Base-by-base conservation (phyloP, 2,113 vertebrate genomes). In the Synchiropus splendidus region DNA sequence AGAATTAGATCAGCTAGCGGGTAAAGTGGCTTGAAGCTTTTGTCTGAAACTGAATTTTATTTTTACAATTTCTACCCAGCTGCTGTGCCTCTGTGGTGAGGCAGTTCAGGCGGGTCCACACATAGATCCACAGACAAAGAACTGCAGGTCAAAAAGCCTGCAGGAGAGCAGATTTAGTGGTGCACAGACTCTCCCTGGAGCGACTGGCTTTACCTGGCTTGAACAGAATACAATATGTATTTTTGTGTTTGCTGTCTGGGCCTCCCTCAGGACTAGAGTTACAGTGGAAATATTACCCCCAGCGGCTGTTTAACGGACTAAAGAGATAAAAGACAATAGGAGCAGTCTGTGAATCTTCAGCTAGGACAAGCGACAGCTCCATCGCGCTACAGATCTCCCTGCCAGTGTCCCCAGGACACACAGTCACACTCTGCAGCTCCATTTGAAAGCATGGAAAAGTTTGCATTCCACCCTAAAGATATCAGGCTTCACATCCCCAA, bases 301-400 rank as follows among this genome's bases (percentile, higher is more conserved):
- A 1, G n/a, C 16, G 38, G 65, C 71, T 54, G 64, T 58, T 18
- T 45, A 43, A 61, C 30, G 41, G 45, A 48, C 39, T 47, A 45
- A 60, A 64, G 48, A 61, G 45, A 64, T 64, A 64, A 64, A 64
- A 57, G 61, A 74, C 53, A 65, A 51, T 65, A 56, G 39, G 42
- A 60, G 52, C 45, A 45, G 36, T 31, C 18, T 51, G 54, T 54
- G 37, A 64, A 58, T 42, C 67, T 52, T 58, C 37, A 54, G 36
- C 6, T 37, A 60, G 43, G 42, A 69, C 49, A 39, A 14, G 61
- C 52, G 55, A 14, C 43, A 34, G 41, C 52, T 69, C 45, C 18
- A 36, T 54, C 61, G 60, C 45, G 54, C 61, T 61, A 58, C 54
- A 39, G 35, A 30, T 36, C 34, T 40, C 40, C 16, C 18, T 40